Evolutionary conservation across 1,140 invertebrate species (phyloP).

Genomic region (Ephestia elutella): DNA sequence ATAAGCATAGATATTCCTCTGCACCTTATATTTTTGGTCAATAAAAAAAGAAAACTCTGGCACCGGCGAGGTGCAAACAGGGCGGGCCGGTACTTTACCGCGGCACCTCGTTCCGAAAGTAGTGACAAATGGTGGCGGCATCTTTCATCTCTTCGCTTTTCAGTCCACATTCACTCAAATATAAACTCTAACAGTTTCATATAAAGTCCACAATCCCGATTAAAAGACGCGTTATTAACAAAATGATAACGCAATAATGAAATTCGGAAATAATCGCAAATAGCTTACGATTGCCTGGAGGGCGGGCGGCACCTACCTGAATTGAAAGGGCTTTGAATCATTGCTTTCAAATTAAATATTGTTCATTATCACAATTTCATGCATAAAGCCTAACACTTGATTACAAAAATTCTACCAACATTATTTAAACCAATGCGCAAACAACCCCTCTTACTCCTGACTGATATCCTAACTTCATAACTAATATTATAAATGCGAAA

Average conservation of each 20-base stretch:
- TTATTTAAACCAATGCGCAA: not conserved
- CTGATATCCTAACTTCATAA: too few species aligned
- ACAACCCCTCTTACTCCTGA: too few species aligned
- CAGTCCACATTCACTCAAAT: constrained; percentile 21
- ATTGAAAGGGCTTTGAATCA: constrained; percentile 40
- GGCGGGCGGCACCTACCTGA: constrained; percentile 37
- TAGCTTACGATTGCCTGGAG: constrained; percentile 39
- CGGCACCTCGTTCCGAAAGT: constrained; percentile 60
- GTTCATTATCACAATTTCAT: not conserved
- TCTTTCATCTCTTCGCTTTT: constrained; percentile 57
- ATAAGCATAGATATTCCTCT: not conserved
- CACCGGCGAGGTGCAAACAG: constrained; percentile 48
- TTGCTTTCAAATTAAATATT: constrained; percentile 24
- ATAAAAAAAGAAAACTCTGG: constrained; percentile 31
- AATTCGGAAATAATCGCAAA: constrained; percentile 68
- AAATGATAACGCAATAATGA: constrained; percentile 65
- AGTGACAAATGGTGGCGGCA: constrained; percentile 69
- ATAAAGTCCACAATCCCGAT: constrained; percentile 18
- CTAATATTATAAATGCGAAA: too few species aligned
- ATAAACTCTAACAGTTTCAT: constrained; percentile 22
- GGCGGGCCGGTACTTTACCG: constrained; percentile 53
- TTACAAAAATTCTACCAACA: not conserved
- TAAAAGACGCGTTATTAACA: constrained; percentile 28
- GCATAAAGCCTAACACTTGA: not conserved
- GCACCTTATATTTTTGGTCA: not conserved